Conservation (phyloP, 2,797 vertebrate species). For the Rhabdophis nuchalis region DNA sequence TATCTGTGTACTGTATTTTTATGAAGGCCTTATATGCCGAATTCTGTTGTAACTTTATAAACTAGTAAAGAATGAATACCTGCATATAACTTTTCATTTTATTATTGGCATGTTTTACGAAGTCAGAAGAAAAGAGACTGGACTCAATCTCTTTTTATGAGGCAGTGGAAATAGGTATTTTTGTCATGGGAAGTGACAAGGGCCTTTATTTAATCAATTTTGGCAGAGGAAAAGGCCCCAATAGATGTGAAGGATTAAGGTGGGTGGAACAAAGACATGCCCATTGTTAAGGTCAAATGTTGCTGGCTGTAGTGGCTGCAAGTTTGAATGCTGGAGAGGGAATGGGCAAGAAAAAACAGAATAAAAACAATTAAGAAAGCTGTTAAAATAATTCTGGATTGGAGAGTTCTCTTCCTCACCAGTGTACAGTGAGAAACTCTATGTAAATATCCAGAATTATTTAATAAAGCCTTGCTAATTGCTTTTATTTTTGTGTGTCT, state of each 20-base stretch:
- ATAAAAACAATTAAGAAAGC: not conserved
- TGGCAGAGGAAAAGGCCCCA: not conserved
- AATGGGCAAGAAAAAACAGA: not conserved
- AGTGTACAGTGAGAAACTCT: not conserved
- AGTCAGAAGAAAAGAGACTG: not conserved
- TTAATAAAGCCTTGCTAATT: not conserved
- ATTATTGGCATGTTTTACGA: not conserved
- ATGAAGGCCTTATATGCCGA: not conserved
- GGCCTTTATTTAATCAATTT: not conserved
- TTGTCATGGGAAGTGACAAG: not conserved
- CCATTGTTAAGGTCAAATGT: not conserved
- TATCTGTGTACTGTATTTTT: not conserved
- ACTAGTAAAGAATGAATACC: not conserved
- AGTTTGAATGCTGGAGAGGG: not conserved
- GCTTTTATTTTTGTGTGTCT: not conserved
- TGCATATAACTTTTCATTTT: not conserved
- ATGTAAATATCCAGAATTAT: not conserved
- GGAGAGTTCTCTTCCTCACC: not conserved
- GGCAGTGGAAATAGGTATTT: not conserved
- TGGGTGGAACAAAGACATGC: not conserved
- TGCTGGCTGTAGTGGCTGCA: not conserved
- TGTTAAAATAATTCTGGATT: not conserved
- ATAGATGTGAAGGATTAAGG: not conserved
- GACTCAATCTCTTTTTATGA: not conserved
- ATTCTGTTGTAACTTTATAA: not conserved